Evolutionary conservation across 2,888 invertebrate species (phyloP), one percentile per base, ranked within the genome.

Genomic region (Megastigmus dorsalis): DNA sequence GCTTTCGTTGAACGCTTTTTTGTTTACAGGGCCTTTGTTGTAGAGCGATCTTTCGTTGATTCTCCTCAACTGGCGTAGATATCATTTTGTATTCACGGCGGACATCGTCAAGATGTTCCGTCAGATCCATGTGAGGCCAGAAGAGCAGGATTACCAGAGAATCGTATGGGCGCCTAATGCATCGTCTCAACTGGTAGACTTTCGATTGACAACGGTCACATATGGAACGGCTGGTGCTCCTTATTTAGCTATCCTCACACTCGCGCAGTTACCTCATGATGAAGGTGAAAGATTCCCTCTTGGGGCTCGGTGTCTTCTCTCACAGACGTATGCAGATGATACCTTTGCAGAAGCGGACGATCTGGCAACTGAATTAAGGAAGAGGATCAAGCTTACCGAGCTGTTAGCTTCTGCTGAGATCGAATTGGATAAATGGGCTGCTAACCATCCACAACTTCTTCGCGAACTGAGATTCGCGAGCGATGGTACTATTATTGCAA

Each of bases 341-440:
- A 28, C 13, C 0, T 52, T 52, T n/a, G 28, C 7, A 7, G 52
- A n/a, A 52, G 70, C 52, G 6, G 52, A 52, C 13, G 52, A 52
- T n/a, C 59, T 68, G 3, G 1, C 59, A 6, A 4, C 36, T 5
- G 74, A 67, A 7, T 10, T 48, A 13, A 43, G n/a, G 1, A 55
- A 28, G 30, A 50, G 26, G n/a, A n/a, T n/a, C n/a, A n/a, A n/a
- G n/a, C 28, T 67, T 1, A 30, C 52, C 1, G 23, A 28, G 1
- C 30, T 73, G 3, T 41, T 73, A n/a, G 2, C 10, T 9, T 28
- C 62, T 9, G 68, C 74, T 1, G 68, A 68, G 3, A 43, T 74
- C 5, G 41, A 54, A 13, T 13, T 68, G 26, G 68, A 68, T 55
- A 74, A 68, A 62, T 74, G 63, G 74, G 54, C 74, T 5, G 57